Percentiles rank a stretch among this genome's conserved stretches.
Evolutionary conservation across 2,113 vertebrate species (phyloP).

Genomic region (Strix aluco): DNA sequence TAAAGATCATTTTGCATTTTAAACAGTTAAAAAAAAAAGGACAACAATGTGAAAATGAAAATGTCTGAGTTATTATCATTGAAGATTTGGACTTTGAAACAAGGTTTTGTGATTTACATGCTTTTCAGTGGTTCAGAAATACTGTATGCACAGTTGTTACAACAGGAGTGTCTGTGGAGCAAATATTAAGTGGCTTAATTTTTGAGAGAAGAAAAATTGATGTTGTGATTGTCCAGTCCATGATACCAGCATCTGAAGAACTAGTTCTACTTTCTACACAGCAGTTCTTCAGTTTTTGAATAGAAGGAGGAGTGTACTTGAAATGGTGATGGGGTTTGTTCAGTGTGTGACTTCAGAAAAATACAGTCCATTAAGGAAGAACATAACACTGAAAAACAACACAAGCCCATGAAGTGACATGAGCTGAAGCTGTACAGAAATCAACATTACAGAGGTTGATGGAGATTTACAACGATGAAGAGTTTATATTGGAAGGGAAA

Average conservation of each 20-base stretch:
- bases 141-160: background rate
- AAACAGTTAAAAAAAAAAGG: background rate
- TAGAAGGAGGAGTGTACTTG: background rate
- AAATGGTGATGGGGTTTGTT: background rate
- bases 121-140: background rate
- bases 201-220: background rate
- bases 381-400: background rate
- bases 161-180: background rate
- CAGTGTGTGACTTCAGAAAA: background rate
- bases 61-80: background rate
- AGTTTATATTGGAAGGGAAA: background rate
- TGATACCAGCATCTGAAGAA: background rate
- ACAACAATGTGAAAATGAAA: background rate
- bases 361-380: background rate
- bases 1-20: background rate
- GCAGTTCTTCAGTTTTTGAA: background rate
- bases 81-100: background rate
- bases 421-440: background rate
- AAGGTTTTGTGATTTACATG: background rate
- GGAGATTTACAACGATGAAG: background rate
- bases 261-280: background rate
- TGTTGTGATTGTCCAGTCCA: background rate
- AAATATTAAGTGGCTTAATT: background rate
- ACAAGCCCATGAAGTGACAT: background rate
- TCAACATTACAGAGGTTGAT: background rate